Evolutionary conservation across 2,797 vertebrate species (phyloP), one percentile per base, ranked within the genome.

Genomic region (Percopsis omiscomaycus): DNA sequence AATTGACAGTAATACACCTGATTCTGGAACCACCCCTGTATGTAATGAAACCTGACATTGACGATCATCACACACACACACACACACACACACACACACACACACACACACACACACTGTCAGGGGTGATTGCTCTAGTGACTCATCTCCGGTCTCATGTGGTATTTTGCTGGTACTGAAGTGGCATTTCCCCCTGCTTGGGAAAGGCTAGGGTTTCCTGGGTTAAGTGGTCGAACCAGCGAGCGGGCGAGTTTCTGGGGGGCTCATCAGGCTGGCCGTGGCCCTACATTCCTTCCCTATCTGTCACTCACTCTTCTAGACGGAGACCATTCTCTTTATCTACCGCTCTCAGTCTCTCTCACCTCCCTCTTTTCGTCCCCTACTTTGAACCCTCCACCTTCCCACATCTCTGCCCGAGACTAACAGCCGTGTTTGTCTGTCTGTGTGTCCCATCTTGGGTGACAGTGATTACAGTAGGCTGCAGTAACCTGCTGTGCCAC

Each of bases 141-240:
- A 75, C 71, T 81, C 77, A 71, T 89, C 82, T 80, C 71, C 28
- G 46, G 75, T 72, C 78, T 75, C 0, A 0, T 68, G 68, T 63
- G 51, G 50, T 77, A 78, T 87, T 77, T 70, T 65, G 72, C 76
- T 59, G 72, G 73, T 65, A 76, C 77, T 85, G 81, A 84, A 84
- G 77, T 82, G 70, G 73, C 72, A 72, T 87, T 81, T 83, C 13
- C 55, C 63, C 65, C 57, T 49, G 56, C 71, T 78, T 70, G 59
- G 67, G 74, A 65, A 74, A 67, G 72, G 75, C 79, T 88, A 42
- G 66, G 73, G 82, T 89, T 89, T 89, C 86, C 68, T 61, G 27
- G 53, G 54, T 70, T 88, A 86, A 89, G 81, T 87, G 82, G 79
- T 51, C 61, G 68, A 68, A 79, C 64, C 73, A 69, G 69, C 83